Evolutionary conservation across 2,888 invertebrate species (phyloP).

Genomic region (Pandemis cinnamomeana): DNA sequence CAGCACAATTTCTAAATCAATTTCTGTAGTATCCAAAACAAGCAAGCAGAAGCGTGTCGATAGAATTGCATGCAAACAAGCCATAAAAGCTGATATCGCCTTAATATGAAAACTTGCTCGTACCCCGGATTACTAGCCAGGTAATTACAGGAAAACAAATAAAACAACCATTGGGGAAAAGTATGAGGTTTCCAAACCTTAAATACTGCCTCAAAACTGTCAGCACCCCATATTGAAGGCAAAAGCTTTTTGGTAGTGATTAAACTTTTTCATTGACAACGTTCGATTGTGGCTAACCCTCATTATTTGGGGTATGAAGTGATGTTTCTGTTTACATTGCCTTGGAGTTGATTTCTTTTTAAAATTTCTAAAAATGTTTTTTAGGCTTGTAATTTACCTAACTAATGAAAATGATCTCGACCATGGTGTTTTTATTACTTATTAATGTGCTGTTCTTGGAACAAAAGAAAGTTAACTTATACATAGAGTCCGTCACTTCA

Average conservation of each 20-base stretch:
- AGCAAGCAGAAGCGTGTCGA: conserved; percentile 46
- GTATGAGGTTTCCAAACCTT: conserved; percentile 49
- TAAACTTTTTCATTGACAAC: conserved; percentile 36
- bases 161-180: conserved; percentile 59
- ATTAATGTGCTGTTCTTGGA: too few species aligned
- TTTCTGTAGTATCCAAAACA: conserved; percentile 25
- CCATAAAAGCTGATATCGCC: conserved; percentile 73
- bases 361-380: neutral
- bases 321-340: conserved; percentile 12
- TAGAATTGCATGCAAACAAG: conserved; percentile 76
- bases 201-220: conserved; percentile 32
- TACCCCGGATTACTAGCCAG: conserved; percentile 59
- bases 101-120: conserved; percentile 75
- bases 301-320: conserved; percentile 19
- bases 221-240: conserved; percentile 25
- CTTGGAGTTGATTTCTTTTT: neutral
- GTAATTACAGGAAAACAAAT: conserved; percentile 70
- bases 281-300: conserved; percentile 31
- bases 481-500: too few species aligned
- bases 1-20: neutral
- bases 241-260: conserved; percentile 36
- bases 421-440: too few species aligned
- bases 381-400: neutral
- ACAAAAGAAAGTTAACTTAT: too few species aligned
- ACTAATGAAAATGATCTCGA: too few species aligned